phyloP scores from a whole-genome alignment of 2,888 invertebrate genomes.

The Myathropa florea region DNA sequence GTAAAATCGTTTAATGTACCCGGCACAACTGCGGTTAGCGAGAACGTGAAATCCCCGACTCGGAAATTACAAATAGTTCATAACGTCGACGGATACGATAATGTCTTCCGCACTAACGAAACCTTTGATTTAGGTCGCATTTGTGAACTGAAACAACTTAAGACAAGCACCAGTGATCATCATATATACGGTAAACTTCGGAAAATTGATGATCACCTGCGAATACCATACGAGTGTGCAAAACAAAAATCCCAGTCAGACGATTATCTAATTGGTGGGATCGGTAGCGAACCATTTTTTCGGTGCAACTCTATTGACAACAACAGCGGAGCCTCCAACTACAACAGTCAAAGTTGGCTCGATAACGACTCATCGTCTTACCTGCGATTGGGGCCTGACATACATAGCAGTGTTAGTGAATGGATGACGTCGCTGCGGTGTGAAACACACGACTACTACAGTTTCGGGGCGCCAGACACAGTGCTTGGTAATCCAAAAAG shows the following conservation, averaged over 20 bases:
- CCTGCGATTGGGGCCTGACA: not conserved
- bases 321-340: not conserved
- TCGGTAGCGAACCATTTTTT: slow-evolving; percentile 14
- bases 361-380: slow-evolving; percentile 23
- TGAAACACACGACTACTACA: slow-evolving; percentile 76
- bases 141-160: slow-evolving; percentile 76
- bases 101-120: slow-evolving; percentile 78
- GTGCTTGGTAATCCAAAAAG: slow-evolving; percentile 77
- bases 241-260: slow-evolving; percentile 69
- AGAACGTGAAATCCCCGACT: slow-evolving; percentile 28
- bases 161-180: slow-evolving; percentile 77
- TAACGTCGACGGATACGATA: slow-evolving; percentile 77
- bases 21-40: slow-evolving; percentile 34
- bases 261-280: slow-evolving; percentile 58
- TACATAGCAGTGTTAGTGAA: slow-evolving; percentile 77
- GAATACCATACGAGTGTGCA: slow-evolving; percentile 17
- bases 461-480: slow-evolving; percentile 73
- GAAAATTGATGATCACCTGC: slow-evolving; percentile 68
- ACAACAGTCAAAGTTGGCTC: slow-evolving; percentile 43
- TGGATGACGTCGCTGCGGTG: slow-evolving; percentile 79
- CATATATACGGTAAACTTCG: slow-evolving; percentile 78
- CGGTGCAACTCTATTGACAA: slow-evolving; percentile 28
- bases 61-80: slow-evolving; percentile 75
- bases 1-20: slow-evolving; percentile 50
- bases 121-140: slow-evolving; percentile 79